Conservation (phyloP, 2,797 vertebrate genomes). For the Cynopterus sphinx region DNA sequence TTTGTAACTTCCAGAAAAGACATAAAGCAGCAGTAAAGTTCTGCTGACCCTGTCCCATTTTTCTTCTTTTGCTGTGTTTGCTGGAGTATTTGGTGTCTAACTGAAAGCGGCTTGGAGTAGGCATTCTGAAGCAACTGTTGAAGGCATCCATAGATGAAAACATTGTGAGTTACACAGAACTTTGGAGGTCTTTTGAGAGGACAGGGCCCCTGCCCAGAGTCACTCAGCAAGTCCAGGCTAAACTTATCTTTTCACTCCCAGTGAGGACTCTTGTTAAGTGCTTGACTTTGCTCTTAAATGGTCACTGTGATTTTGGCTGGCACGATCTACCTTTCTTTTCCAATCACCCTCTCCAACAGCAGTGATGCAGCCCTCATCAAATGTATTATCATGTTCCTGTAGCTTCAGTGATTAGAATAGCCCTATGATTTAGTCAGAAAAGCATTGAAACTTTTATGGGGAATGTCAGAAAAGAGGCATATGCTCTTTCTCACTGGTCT, state of each 20-base stretch:
- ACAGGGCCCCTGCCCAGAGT: background rate
- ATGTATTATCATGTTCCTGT: background rate
- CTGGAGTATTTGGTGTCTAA: background rate
- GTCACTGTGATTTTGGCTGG: background rate
- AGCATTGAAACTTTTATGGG: background rate
- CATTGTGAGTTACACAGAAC: background rate
- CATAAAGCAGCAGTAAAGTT: background rate
- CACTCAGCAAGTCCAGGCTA: background rate
- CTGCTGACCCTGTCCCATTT: background rate
- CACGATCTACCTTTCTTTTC: background rate
- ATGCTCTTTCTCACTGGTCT: background rate
- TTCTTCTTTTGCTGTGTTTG: background rate
- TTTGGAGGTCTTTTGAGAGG: background rate
- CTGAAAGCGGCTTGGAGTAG: background rate
- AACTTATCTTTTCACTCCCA: background rate
- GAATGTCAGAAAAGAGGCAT: background rate
- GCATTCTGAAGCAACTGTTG: background rate
- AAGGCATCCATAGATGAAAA: background rate
- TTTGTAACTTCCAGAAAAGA: conserved; percentile 37
- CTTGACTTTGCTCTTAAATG: background rate
- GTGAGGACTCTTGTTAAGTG: background rate
- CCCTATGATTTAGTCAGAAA: background rate
- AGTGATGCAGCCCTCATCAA: background rate
- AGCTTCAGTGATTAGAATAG: background rate
- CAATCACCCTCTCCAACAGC: background rate